Conservation (phyloP, 1,140 invertebrate genomes). For the Drosophila ambigua region DNA sequence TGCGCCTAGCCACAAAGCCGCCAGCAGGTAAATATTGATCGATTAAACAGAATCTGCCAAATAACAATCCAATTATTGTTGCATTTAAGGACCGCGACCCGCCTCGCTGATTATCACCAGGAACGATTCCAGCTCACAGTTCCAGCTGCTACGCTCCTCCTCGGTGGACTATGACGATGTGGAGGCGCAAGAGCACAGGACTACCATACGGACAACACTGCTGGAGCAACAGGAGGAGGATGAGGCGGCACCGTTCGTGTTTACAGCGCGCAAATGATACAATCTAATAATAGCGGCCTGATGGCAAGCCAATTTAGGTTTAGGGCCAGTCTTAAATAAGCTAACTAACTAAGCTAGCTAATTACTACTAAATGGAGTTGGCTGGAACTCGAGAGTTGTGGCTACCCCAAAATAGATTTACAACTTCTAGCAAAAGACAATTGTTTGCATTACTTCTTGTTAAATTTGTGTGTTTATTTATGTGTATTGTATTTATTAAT, state of each 20-base stretch:
- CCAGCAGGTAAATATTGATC: constrained; percentile 52
- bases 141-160: constrained; percentile 78
- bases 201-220: constrained; percentile 58
- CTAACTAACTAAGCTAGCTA: constrained; percentile 24
- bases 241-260: constrained; percentile 82
- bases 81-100: constrained; percentile 63
- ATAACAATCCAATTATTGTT: neutral
- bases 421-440: constrained; percentile 35
- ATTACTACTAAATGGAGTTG: constrained; percentile 1
- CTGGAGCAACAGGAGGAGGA: constrained; percentile 81
- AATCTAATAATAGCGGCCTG: constrained; percentile 12
- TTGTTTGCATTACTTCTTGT: constrained; percentile 27
- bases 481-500: constrained; percentile 37
- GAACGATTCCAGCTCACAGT: constrained; percentile 69
- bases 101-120: constrained; percentile 81
- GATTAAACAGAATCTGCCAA: neutral
- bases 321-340: constrained; percentile 40
- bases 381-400: constrained; percentile 15
- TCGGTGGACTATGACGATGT: constrained; percentile 83
- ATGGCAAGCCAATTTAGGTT: constrained; percentile 34
- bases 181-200: constrained; percentile 69
- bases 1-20: constrained; percentile 59
- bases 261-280: constrained; percentile 82
- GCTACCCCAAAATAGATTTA: constrained; percentile 19
- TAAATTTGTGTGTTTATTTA: constrained; percentile 13